A percentile compares a stretch with the other conserved stretches of the same genome.
phyloP scores from a whole-genome alignment of 2,888 invertebrate genomes.

The Kryphioiulus occultus region DNA sequence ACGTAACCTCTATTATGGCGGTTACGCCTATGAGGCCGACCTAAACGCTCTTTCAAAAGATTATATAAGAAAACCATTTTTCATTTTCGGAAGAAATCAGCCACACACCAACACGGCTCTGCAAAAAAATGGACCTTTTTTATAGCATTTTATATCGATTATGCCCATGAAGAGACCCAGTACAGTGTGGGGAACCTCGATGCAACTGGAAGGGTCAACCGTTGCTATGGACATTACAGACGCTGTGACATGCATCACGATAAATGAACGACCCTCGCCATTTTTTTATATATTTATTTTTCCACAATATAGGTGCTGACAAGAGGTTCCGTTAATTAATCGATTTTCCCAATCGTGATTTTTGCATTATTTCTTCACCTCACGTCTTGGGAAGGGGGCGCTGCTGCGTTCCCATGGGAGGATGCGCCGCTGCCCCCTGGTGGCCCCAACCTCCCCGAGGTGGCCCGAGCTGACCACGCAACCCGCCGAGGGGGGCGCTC shows the following conservation, averaged over 20 bases:
- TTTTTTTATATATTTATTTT: no score
- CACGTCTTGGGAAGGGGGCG: background rate
- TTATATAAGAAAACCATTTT: conserved; percentile 35
- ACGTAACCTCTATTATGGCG: background rate
- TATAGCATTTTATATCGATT: conserved; percentile 12
- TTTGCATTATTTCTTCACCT: background rate
- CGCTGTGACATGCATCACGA: background rate
- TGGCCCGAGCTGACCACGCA: conserved; percentile 13
- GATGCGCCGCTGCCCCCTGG: background rate
- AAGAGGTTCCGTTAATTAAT: background rate
- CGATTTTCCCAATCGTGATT: background rate
- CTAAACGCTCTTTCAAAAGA: conserved; percentile 31
- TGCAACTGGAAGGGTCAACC: background rate
- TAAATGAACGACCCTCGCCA: background rate
- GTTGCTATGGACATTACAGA: background rate
- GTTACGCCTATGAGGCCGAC: conserved; percentile 35
- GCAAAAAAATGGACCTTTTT: background rate
- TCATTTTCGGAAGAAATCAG: conserved; percentile 20
- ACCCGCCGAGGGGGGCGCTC: background rate
- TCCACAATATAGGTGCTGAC: no score
- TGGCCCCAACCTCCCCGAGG: background rate
- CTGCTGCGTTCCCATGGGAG: background rate
- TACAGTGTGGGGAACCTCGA: background rate
- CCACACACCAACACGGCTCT: background rate
- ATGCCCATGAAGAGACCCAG: background rate